Conservation (phyloP, 2,888 invertebrate genomes). For the Mimas tiliae region DNA sequence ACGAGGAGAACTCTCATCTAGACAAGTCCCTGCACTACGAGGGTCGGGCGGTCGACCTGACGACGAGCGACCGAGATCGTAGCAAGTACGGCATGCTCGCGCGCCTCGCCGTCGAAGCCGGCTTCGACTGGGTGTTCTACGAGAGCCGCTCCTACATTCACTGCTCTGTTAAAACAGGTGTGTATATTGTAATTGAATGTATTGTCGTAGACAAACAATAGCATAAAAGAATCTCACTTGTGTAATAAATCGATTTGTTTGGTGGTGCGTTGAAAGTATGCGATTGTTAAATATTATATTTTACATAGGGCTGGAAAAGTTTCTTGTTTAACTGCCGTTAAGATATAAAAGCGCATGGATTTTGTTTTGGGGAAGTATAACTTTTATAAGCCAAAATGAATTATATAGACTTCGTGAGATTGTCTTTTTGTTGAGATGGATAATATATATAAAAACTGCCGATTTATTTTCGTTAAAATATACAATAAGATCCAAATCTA, state of each 20-base stretch:
- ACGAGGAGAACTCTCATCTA: slow-evolving; percentile 92
- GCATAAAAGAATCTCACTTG: slow-evolving; percentile 17
- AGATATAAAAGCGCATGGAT: too few species aligned
- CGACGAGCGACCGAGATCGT: slow-evolving; percentile 96
- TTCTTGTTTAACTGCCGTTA: neutral
- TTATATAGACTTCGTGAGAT: too few species aligned
- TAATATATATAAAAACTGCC: too few species aligned
- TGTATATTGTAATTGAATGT: slow-evolving; percentile 44
- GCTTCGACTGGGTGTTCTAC: slow-evolving; percentile 99
- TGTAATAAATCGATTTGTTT: slow-evolving; percentile 23
- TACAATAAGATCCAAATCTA: neutral
- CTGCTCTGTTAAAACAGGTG: slow-evolving; percentile 99
- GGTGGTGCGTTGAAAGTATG: slow-evolving; percentile 15
- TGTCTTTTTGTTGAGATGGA: too few species aligned
- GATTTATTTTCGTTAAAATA: neutral
- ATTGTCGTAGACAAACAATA: slow-evolving; percentile 14
- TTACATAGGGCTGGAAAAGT: neutral
- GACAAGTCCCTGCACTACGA: slow-evolving; percentile 97
- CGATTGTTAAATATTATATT: neutral
- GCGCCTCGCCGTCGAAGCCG: slow-evolving; percentile 96
- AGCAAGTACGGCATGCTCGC: slow-evolving; percentile 98
- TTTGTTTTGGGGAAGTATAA: too few species aligned
- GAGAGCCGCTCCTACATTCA: slow-evolving; percentile 97
- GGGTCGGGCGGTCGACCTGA: slow-evolving; percentile 97
- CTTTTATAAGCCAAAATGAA: too few species aligned